Evolutionary conservation across 1,140 invertebrate genomes (phyloP), one percentile per base, ranked within the genome.

Genomic region (Macrobrachium rosenbergii): DNA sequence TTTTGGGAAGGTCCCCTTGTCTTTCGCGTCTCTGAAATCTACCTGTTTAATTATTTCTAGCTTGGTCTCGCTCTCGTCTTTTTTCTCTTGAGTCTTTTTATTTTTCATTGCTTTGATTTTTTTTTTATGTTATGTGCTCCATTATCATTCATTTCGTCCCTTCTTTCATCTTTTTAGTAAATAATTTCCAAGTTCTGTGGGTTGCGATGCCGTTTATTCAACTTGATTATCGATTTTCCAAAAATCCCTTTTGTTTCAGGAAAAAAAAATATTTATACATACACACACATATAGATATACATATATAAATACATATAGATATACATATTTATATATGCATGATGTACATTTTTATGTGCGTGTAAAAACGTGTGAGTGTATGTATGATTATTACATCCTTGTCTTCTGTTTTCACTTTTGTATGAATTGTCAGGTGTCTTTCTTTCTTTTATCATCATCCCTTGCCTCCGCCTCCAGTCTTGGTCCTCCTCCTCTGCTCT

Each of bases 41-140:
- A 37, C 59, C 28, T 77, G 23, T 77, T 58, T 77, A 45, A 58
- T 21, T 77, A 45, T 77, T n/a, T 77, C 75, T 77, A 2, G 11
- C 75, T 76, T 1, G 45, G 19, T 45, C 23, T 45, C 28, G 21
- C 5, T 28, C 72, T 75, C n/a, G 37, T 45, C 52, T 11, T 72
- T 37, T 72, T 11, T 72, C 67, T 72, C 12, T 6, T 28, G 16
- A 37, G 11, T 7, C 28, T 45, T 7, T 28, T 75, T 28, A 37
- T 21, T 16, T 12, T 28, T 37, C 23, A 12, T 72, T 14, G 21
- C 17, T 8, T 6, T 75, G 14, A 37, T 28, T 37, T 17, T 75
- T n/a, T 21, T 72, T 37, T 72, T 11, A 12, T 72, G 12, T 72
- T 21, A 17, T 75, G 16, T 75, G 12, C 17, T 75, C 23, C 23